Evolutionary conservation across 2,113 vertebrate species (phyloP), one percentile per base, ranked within the genome.

Genomic region (Poeciliopsis retropinna): DNA sequence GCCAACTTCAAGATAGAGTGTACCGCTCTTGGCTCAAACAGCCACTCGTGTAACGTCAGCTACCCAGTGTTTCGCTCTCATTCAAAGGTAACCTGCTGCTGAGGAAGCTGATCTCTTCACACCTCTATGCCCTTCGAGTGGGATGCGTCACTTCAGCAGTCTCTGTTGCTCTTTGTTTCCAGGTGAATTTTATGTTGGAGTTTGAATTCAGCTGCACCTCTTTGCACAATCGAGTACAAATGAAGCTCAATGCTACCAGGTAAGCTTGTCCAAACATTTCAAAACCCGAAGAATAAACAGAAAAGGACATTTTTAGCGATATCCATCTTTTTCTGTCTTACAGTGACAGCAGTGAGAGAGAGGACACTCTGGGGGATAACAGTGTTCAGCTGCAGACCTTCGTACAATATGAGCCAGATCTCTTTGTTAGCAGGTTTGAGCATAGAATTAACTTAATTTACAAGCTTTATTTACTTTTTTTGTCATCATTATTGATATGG

Each of bases 201-300:
- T 96, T 99, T 82, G 97, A 98, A 89, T 97, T 97, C 90, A 97
- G 96, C 89, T 98, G 97, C 79, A 93, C 95, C 0, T 73, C 92
- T 65, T 94, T 98, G n/a, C 91, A 95, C 68, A 94, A 77, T 79
- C 92, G 90, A 64, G 94, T 96, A 0, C 94, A 96, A 51, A 92
- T 98, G 81, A 94, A 83, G 61, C 93, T 99, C 7, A 81, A 68
- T 0, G 95, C 95, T 47, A 88, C 77, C 81, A 98, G 97, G 97
- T 98, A 91, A 83, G 78, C 57, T 47, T 47, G 44, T 67, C 25
- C 10, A 6, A 3, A 29, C 29, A 17, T 62, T 44, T 37, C 32
- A 25, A 28, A 67, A 19, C 2, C 9, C 28, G 4, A 5, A 67
- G 7, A 27, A 25, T 9, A n/a, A 25, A n/a, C 25, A n/a, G 22